phyloP scores from a whole-genome alignment of 53 echinoderm and acorn worm genomes.

The Temnopleurus reevesii region DNA sequence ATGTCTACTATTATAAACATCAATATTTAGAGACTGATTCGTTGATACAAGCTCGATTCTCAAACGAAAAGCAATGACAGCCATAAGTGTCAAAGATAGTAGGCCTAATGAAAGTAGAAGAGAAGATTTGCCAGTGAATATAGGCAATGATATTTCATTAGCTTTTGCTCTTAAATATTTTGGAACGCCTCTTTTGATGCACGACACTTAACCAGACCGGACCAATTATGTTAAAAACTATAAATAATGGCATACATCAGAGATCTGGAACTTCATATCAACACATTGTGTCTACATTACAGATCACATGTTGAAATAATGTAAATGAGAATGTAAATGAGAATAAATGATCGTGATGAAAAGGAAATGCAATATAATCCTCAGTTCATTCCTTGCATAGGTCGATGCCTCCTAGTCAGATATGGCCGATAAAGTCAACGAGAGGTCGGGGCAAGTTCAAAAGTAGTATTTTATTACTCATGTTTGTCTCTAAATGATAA shows the following conservation, averaged over 20 bases:
- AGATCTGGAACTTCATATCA: neutral
- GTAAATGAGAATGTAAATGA: neutral
- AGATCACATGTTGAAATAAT: neutral
- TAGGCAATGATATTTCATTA: no score
- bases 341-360: neutral
- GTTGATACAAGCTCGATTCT: no score
- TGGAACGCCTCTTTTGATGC: no score
- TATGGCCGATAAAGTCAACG: neutral
- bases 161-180: no score
- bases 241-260: neutral
- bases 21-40: no score
- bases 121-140: no score
- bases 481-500: conserved; percentile 26
- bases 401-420: neutral
- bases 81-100: no score
- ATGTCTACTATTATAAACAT: no score
- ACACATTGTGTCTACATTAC: neutral
- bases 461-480: conserved; percentile 17
- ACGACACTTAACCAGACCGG: no score
- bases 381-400: neutral
- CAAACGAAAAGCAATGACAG: no score
- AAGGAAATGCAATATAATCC: conserved; percentile 1
- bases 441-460: neutral
- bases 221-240: no score
- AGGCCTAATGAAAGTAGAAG: no score